These are phyloP conservation scores for Rotaria magnacalcarata DNA, from an alignment of 2,888 invertebrate genomes.

Conservation along the genomic window DNA sequence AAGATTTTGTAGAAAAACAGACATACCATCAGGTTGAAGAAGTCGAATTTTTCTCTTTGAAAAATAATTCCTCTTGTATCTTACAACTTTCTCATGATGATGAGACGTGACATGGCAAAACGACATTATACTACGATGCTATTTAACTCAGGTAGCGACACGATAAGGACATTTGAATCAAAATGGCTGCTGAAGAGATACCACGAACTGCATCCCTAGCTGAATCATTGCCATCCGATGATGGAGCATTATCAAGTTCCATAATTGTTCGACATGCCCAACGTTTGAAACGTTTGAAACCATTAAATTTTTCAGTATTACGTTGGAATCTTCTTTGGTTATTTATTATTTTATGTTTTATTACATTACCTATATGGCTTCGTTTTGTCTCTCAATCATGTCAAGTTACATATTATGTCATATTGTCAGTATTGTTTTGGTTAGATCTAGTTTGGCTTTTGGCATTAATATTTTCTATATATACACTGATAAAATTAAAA, in stretches of 20 bases:
- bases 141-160: background rate
- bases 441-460: slow-evolving; percentile 26
- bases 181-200: background rate
- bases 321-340: slow-evolving; percentile 30
- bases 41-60: no score
- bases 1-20: no score
- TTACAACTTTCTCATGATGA: background rate
- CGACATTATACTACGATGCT: background rate
- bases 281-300: background rate
- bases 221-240: background rate
- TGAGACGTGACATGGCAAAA: background rate
- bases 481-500: background rate
- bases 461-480: background rate
- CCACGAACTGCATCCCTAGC: background rate
- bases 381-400: background rate
- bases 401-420: background rate
- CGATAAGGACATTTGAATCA: background rate
- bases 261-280: background rate
- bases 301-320: background rate
- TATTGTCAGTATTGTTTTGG: background rate
- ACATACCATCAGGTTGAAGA: no score
- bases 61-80: no score
- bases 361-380: background rate
- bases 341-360: background rate
- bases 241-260: background rate